phyloP scores from a whole-genome alignment of 2,797 vertebrate genomes.

The Picus viridis region DNA sequence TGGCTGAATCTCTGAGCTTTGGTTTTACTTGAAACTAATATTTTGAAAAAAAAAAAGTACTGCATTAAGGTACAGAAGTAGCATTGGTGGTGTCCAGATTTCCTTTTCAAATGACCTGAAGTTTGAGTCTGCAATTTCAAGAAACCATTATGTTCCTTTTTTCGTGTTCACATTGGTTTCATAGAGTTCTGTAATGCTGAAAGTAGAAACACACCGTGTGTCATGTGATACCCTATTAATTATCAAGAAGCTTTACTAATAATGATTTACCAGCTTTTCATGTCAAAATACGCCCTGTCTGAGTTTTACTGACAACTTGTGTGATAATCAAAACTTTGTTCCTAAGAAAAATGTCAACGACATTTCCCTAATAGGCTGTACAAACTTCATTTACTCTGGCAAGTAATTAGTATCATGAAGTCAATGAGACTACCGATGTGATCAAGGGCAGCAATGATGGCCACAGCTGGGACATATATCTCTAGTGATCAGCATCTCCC shows the following conservation, averaged over 20 bases:
- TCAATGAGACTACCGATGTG: background rate
- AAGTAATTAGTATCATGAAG: background rate
- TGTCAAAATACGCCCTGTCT: background rate
- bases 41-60: background rate
- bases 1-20: background rate
- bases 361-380: background rate
- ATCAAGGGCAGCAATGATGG: background rate
- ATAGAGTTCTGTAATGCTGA: background rate
- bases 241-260: background rate
- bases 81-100: background rate
- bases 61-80: background rate
- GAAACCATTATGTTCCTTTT: background rate
- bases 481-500: background rate
- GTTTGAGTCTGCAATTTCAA: background rate
- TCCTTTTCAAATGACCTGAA: background rate
- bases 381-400: background rate
- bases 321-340: background rate
- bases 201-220: background rate
- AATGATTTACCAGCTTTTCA: background rate
- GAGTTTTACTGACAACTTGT: background rate
- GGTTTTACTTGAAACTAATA: background rate
- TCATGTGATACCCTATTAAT: background rate
- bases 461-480: background rate
- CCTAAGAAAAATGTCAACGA: background rate
- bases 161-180: background rate